Base-by-base conservation (phyloP, 2,888 invertebrate genomes). In the Ceramica pisi region DNA sequence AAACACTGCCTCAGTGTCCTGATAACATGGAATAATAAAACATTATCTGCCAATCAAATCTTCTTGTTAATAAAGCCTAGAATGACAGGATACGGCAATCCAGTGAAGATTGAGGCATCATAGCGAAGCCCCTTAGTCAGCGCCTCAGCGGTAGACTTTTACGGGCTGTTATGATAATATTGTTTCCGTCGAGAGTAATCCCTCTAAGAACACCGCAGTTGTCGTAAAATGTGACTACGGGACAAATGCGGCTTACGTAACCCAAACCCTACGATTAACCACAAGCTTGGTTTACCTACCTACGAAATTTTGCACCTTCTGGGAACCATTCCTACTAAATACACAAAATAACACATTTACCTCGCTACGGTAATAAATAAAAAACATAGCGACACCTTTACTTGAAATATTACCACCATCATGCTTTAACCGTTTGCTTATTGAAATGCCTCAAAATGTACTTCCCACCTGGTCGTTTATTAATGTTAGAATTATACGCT, bases 401-500 rank as follows among this genome's bases (percentile, higher is more conserved):
- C 53, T 56, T 72, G 64, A 72, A 57, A 78, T 82, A 82, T 82
- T 78, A 82, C 66, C 57, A 67, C 69, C 71, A 69, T 68, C 35
- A 63, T 66, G 50, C 57, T 55, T 50, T 71, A 73, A 57, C 67
- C 67, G 55, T 75, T 67, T 56, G 50, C 51, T 82, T 71, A 82
- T 85, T 77, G 83, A 82, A 82, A 80, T 67, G 72, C 65, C 79
- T 67, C 53, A 50, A 68, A 76, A 72, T 60, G 26, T 55, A 48
- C 71, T 60, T 81, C 82, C 73, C 71, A 82, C 71, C 53, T 56
- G 19, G 56, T n/a, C 55, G 41, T 59, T 44, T 75, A 82, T 73
- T 80, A 85, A 85, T 83, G 83, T 74, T 46, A 60, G 75, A 80
- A 85, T 83, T 83, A 83, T 82, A 80, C 83, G 73, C 55, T 53